Evolutionary conservation across 2,888 invertebrate genomes (phyloP), one percentile per base, ranked within the genome.

Genomic region (Acanthosepion lycidas): DNA sequence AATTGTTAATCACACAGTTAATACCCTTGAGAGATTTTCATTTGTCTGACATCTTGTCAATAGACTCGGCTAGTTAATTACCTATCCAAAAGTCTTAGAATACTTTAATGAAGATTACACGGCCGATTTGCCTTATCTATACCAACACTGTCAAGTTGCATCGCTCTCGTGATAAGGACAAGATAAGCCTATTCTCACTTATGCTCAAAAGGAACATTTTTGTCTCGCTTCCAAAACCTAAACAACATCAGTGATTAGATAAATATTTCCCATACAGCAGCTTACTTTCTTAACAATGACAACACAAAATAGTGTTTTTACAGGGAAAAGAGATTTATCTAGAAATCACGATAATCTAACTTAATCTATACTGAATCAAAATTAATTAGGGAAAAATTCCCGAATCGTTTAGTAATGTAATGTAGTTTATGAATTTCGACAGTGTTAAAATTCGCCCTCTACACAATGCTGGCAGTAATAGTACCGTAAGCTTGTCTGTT

Each of bases 141-240:
- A 78, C 12, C n/a, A 78, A 78, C n/a, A 33, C n/a, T 78, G 78
- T 78, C 78, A 78, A 15, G n/a, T 12, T n/a, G 12, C 78, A 78
- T n/a, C 18, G n/a, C 33, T n/a, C 78, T 78, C 12, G 4, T n/a
- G n/a, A 78, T 78, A 78, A 8, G 15, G 78, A 78, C 18, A 33
- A 78, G n/a, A 78, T 78, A 78, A 78, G n/a, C n/a, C 78, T 78
- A 78, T n/a, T 78, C n/a, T 33, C n/a, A 78, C 78, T n/a, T n/a
- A 78, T 15, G 18, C 78, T 15, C 5, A 9, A 78, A 78, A 78
- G n/a, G 2, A 33, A 78, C 78, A 78, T 78, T 23, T 78, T 78
- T 78, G 78, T 78, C n/a, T 78, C n/a, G 5, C 1, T 78, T n/a
- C 78, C 78, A 78, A 78, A 78, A 15, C 15, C n/a, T 6, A 78